Evolutionary conservation across 2,888 invertebrate genomes (phyloP).

Genomic region (Drosophila limbata): DNA sequence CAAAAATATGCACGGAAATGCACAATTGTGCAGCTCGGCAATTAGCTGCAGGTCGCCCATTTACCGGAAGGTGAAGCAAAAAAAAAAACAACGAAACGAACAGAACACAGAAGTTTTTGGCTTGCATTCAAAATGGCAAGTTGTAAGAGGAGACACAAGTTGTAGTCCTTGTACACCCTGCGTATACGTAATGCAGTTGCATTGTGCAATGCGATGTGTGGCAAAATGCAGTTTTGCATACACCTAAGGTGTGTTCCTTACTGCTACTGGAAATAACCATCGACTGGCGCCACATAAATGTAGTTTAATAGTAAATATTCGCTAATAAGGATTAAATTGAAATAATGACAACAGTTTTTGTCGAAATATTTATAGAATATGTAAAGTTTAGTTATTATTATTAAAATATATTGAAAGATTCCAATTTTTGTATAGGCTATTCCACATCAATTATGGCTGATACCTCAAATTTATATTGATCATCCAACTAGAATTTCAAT

Average conservation of each 20-base stretch:
- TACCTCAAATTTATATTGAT: no score
- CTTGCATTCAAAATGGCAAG: constrained; percentile 70
- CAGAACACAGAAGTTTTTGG: constrained; percentile 68
- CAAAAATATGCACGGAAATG: constrained; percentile 84
- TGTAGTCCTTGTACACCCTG: constrained; percentile 50
- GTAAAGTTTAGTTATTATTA: no score
- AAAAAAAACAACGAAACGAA: constrained; percentile 17
- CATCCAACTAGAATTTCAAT: neutral
- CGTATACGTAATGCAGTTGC: constrained; percentile 77
- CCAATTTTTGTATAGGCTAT: no score
- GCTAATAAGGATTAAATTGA: no score
- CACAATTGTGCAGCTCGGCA: constrained; percentile 84
- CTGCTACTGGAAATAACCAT: neutral
- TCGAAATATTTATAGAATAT: no score
- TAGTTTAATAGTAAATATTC: neutral
- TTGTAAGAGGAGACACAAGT: constrained; percentile 47
- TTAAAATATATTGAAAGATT: no score
- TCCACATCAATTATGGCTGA: no score
- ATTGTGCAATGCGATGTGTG: constrained; percentile 24
- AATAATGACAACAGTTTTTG: no score
- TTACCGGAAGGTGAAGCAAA: constrained; percentile 54
- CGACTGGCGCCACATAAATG: neutral
- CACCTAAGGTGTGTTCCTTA: constrained; percentile 14
- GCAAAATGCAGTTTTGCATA: constrained; percentile 34
- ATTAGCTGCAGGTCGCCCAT: constrained; percentile 77